Evolutionary conservation across 2,797 vertebrate genomes (phyloP), one percentile per base, ranked within the genome.

Genomic region (Etheostoma nigrum): DNA sequence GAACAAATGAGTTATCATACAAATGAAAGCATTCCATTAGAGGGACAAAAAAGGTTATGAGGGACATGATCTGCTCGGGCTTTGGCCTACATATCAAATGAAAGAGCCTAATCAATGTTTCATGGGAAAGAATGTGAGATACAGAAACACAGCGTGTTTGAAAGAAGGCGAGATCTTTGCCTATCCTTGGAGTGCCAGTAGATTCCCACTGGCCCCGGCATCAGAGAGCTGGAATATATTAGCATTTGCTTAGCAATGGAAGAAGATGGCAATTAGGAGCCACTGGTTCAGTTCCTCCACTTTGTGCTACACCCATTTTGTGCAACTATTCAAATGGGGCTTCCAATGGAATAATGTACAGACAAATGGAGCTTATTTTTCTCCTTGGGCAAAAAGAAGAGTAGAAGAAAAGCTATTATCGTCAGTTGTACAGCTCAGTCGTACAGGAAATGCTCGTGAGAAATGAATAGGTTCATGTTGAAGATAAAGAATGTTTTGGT

Each of bases 81-180:
- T 67, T 42, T 59, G 62, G 77, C 70, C 55, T 60, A 44, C 59
- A 82, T 82, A 53, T 88, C 76, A 76, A 83, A 84, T 57, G 10
- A 27, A 61, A 71, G 51, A 19, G 61, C 72, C 59, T 76, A 76
- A 85, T 89, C 84, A 88, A 85, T 89, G 63, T 89, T 89, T 91
- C 68, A 90, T 87, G 79, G 84, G 77, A 84, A 88, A 79, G 69
- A 85, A 83, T 83, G 74, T 47, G 63, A 84, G 72, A 82, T 78
- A 72, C 10, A 2, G 71, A 83, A 88, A 81, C 2, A 9, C 14
- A 67, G 69, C 15, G 14, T 42, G 61, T 71, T 79, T 76, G 64
- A 79, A 27, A 76, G 63, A 70, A 84, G 60, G 23, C 10, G 0
- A 84, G 64, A 88, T 87, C 77, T 63, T 80, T 64, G 52, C 72